Evolutionary conservation across 2,113 vertebrate species (phyloP).

Genomic region (Mus spicilegus): DNA sequence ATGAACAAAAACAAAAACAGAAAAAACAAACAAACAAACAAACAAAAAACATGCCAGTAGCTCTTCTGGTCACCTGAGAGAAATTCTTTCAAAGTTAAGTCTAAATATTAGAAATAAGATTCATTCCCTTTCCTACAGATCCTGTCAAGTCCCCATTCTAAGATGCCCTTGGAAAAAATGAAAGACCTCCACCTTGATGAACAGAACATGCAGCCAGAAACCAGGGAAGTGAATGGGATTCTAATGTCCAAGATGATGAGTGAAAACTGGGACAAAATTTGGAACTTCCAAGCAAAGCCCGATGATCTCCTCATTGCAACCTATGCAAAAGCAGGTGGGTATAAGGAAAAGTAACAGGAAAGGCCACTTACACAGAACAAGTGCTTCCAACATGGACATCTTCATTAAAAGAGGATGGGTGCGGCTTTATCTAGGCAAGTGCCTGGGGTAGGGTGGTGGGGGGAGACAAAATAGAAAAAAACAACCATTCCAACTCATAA

Average conservation of each 20-base stretch:
- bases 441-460: too few species aligned
- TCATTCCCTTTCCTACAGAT: not conserved
- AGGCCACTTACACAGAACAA: too few species aligned
- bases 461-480: not conserved
- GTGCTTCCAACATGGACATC: accelerated
- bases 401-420: not conserved
- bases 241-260: not conserved
- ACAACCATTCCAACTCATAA: not conserved
- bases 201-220: accelerated
- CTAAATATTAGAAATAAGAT: conserved; percentile 5
- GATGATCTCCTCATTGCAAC: conserved; percentile 86
- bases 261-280: conserved; percentile 75
- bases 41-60: not conserved
- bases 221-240: conserved; percentile 77
- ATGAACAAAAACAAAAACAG: not conserved
- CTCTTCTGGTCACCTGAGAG: not conserved
- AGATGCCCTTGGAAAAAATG: conserved; percentile 76
- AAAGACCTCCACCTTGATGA: conserved; percentile 67
- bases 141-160: not conserved
- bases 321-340: conserved; percentile 86
- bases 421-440: not conserved
- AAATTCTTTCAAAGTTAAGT: not conserved
- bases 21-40: too few species aligned
- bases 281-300: conserved; percentile 86
- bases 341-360: not conserved